These are phyloP conservation scores for Laodelphax striatellus DNA, from an alignment of 1,140 invertebrate species.

Conservation along the genomic window DNA sequence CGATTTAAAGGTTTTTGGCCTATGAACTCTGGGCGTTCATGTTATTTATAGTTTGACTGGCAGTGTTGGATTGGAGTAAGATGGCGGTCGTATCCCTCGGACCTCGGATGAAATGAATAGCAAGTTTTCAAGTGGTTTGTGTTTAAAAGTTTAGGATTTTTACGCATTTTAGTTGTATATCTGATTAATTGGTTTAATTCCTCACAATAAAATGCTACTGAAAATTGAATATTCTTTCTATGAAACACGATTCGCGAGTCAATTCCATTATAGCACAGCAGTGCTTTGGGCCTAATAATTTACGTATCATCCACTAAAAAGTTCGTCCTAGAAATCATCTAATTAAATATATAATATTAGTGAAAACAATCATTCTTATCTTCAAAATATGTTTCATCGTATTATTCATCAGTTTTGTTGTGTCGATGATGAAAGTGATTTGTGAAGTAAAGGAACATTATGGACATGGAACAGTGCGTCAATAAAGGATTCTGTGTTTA, in stretches of 20 bases:
- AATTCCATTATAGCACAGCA: not conserved
- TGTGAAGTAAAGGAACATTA: no score
- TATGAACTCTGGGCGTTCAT: constrained; percentile 2
- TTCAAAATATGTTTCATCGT: no score
- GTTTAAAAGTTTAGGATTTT: not conserved
- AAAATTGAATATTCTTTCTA: not conserved
- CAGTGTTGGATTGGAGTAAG: not conserved
- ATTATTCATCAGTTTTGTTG: no score
- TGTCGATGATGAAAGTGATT: no score
- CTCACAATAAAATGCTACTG: no score
- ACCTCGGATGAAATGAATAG: not conserved
- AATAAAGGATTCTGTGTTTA: no score
- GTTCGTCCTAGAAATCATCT: no score
- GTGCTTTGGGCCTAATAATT: not conserved
- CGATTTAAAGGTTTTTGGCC: not conserved
- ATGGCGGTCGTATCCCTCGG: not conserved
- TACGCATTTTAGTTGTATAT: not conserved
- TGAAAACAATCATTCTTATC: no score
- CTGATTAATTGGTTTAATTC: no score
- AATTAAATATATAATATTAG: no score
- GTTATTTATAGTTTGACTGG: constrained; percentile 1
- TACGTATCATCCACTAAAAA: no score
- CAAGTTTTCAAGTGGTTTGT: not conserved
- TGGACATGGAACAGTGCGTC: no score
- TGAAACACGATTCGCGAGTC: not conserved